Conservation (phyloP, 2,888 invertebrate species). For the Neocrepidodera transversa region DNA sequence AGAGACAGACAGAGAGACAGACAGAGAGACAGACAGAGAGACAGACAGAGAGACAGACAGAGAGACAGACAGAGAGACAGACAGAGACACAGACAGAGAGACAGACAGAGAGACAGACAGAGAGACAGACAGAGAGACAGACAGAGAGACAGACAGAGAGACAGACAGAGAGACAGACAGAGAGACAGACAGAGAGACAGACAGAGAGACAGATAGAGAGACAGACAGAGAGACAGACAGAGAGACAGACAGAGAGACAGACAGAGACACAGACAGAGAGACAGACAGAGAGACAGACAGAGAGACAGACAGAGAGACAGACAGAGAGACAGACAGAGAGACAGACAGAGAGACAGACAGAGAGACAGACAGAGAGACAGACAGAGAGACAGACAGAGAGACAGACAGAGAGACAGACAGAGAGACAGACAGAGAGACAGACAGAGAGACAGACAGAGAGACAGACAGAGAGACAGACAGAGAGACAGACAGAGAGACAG, state of each 20-base stretch:
- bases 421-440: slow-evolving; percentile 28
- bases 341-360: slow-evolving; percentile 8
- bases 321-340: slow-evolving; percentile 8
- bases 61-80: slow-evolving; percentile 21
- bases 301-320: slow-evolving; percentile 9
- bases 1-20: slow-evolving; percentile 17
- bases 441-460: slow-evolving; percentile 27
- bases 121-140: slow-evolving; percentile 6
- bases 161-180: slow-evolving; percentile 1
- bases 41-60: slow-evolving; percentile 22
- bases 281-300: slow-evolving; percentile 4
- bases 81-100: slow-evolving; percentile 21
- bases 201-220: too few species aligned
- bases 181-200: not conserved
- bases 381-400: slow-evolving; percentile 5
- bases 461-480: slow-evolving; percentile 31
- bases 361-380: slow-evolving; percentile 6
- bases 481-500: slow-evolving; percentile 31
- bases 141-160: slow-evolving; percentile 4
- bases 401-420: slow-evolving; percentile 26
- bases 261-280: slow-evolving; percentile 1
- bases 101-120: slow-evolving; percentile 19
- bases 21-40: slow-evolving; percentile 19
- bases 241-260: not conserved
- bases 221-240: slow-evolving; percentile 3